Evolutionary conservation across 2,797 vertebrate genomes (phyloP).

Genomic region (Craterocephalus amniculus): DNA sequence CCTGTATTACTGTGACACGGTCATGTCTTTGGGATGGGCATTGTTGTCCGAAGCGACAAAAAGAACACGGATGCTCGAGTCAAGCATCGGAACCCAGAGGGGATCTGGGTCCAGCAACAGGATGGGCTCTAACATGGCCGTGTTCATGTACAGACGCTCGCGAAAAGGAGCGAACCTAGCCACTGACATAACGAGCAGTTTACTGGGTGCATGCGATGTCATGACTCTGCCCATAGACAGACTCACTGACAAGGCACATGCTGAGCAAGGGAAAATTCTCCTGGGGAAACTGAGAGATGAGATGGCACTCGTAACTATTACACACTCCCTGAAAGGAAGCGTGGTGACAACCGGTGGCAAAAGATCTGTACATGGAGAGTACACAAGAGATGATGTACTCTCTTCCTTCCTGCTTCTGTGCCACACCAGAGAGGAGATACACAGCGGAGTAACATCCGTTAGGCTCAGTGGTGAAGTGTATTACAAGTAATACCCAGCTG

Average conservation of each 20-base stretch:
- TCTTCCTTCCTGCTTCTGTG: constrained; percentile 5
- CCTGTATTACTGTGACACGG: neutral
- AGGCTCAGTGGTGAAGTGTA: too few relatives aligned
- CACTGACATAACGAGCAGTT: neutral
- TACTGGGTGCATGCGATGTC: neutral
- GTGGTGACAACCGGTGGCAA: neutral
- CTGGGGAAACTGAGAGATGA: constrained; percentile 26
- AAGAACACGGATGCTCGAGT: neutral
- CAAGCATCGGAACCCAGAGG: neutral
- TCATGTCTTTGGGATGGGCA: constrained; percentile 14
- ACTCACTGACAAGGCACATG: constrained; percentile 3
- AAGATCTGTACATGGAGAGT: neutral
- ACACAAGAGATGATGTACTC: constrained; percentile 24
- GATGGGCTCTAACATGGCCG: neutral
- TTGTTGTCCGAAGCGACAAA: neutral
- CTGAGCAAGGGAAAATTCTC: neutral
- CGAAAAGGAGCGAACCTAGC: neutral
- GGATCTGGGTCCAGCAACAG: neutral
- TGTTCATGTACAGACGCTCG: constrained; percentile 17
- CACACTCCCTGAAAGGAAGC: neutral
- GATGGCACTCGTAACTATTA: constrained; percentile 7
- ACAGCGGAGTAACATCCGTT: too few relatives aligned
- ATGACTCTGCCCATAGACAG: neutral
- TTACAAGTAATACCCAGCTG: too few relatives aligned
- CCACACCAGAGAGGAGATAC: constrained; percentile 23